Base-by-base conservation (phyloP, 2,888 invertebrate species). In the Escarpia spicata region DNA sequence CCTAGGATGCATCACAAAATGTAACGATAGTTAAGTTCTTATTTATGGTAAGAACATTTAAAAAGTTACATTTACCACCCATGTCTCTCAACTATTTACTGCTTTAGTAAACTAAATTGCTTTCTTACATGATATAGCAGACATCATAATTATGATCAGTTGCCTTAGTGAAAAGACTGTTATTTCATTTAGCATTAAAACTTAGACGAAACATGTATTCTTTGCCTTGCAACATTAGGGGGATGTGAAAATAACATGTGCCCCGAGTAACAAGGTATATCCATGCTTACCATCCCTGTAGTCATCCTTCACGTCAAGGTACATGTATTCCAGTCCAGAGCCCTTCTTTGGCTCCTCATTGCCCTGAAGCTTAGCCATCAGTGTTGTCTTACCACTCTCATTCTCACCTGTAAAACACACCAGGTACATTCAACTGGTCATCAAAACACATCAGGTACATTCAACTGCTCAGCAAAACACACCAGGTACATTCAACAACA, bases 261-360 rank as follows among this genome's bases (percentile, higher is more conserved):
- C 43, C 19, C 31, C 37, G 9, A 31, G 43, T 91, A 44, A 43
- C 91, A 91, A 91, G n/a, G 31, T 91, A 26, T 75, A 75, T 0
- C 15, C 3, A n/a, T n/a, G 94, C 95, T 97, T 96, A 98, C 99
- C 99, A 97, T 99, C 99, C 97, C 99, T 97, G 96, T 99, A 99
- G 97, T 99, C 99, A 97, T 99, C 99, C 96, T 99, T 98, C 94
- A 99, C 99, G 97, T 99, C 99, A 96, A 99, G 98, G 96, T 99
- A 99, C 94, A 99, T 98, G 97, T 99, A 99, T 97, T 99, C 99
- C 95, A 99, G 97, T 31, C 99, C 99, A 91, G 98, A 98, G 92
- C 99, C 99, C 97, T 99, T 99, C 97, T 98, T 99, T 0, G 99
- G 99, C 97, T 99, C 99, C 96, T 99, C 99, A 93, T 98, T 98